phyloP scores from a whole-genome alignment of 2,113 vertebrate genomes.

The Carollia perspicillata region DNA sequence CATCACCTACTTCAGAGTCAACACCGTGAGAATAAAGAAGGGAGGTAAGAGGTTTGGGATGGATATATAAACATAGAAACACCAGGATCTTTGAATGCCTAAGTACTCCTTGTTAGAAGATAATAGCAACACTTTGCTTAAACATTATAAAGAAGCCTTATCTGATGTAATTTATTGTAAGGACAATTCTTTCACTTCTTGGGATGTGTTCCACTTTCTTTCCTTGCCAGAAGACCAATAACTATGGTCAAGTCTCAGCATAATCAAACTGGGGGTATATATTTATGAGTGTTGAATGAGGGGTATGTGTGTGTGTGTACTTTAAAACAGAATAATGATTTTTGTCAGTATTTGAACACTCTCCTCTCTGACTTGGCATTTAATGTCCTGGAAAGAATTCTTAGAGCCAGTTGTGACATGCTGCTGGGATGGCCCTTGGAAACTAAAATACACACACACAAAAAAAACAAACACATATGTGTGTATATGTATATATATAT shows the following conservation, averaged over 20 bases:
- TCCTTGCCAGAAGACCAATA: neutral
- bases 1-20: too few species aligned
- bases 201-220: neutral
- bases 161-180: too few species aligned
- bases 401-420: neutral
- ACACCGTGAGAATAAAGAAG: too few species aligned
- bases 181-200: neutral
- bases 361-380: neutral
- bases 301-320: neutral
- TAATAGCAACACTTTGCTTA: too few species aligned
- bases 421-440: neutral
- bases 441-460: too few species aligned
- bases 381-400: neutral
- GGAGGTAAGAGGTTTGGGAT: too few species aligned
- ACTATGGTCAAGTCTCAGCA: neutral
- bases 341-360: neutral
- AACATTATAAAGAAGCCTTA: too few species aligned
- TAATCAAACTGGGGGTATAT: neutral
- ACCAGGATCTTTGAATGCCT: too few species aligned
- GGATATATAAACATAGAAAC: too few species aligned
- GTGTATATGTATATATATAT: too few species aligned
- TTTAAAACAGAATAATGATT: neutral
- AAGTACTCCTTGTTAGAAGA: too few species aligned
- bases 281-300: neutral
- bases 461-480: too few species aligned